Percentiles rank a stretch among this genome's conserved stretches.
phyloP scores from a whole-genome alignment of 2,888 invertebrate species.

The Hemistola chrysoprasaria region DNA sequence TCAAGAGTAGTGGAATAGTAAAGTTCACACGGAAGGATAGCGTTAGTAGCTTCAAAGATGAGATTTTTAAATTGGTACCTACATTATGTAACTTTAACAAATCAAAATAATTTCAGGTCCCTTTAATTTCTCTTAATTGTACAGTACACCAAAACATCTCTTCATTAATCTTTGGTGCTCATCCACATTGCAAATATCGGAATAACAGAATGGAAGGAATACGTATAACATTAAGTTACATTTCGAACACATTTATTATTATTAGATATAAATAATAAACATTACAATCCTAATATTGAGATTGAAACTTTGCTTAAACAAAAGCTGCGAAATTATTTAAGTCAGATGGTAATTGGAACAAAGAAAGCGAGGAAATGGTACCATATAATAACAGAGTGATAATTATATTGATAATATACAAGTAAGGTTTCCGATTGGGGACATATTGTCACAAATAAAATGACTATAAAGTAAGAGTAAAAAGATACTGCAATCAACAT shows the following conservation, averaged over 20 bases:
- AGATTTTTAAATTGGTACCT: conserved; percentile 80
- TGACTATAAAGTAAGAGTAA: too few relatives aligned
- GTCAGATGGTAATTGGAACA: conserved; percentile 63
- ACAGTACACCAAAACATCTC: conserved; percentile 73
- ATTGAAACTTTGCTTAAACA: conserved; percentile 72
- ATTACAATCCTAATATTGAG: conserved; percentile 72
- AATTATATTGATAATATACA: not conserved
- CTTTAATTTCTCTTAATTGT: conserved; percentile 79
- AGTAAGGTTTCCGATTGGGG: not conserved
- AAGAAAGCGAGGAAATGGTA: conserved; percentile 21
- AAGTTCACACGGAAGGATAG: conserved; percentile 52
- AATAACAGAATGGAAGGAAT: conserved; percentile 64
- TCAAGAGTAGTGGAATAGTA: conserved; percentile 40
- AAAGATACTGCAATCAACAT: too few relatives aligned
- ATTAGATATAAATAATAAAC: conserved; percentile 51
- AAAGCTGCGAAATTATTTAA: conserved; percentile 73
- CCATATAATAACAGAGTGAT: not conserved
- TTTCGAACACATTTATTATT: conserved; percentile 77
- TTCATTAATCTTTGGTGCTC: conserved; percentile 81
- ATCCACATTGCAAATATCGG: conserved; percentile 75
- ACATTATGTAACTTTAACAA: conserved; percentile 58
- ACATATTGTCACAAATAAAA: conserved; percentile 6
- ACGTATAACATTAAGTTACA: conserved; percentile 58
- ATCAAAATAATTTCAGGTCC: conserved; percentile 79
- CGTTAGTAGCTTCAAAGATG: conserved; percentile 70